A percentile compares a stretch with the other conserved stretches of the same genome.
phyloP scores from a whole-genome alignment of 2,797 vertebrate species.

The Pelodytes ibericus region DNA sequence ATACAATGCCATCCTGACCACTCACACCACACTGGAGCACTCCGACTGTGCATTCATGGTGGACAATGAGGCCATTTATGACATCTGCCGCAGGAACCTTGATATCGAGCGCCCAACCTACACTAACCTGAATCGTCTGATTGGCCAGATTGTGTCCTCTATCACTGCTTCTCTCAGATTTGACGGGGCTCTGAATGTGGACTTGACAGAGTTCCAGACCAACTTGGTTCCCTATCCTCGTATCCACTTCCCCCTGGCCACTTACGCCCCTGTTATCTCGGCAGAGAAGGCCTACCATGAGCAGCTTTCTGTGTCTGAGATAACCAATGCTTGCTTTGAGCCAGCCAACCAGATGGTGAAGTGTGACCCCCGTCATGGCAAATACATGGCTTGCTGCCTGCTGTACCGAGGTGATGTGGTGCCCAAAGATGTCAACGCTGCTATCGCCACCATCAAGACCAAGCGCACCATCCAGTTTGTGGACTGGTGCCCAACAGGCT shows the following conservation, averaged over 20 bases:
- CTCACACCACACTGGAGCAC: conserved; percentile 79
- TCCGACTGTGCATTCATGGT: conserved; percentile 81
- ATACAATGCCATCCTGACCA: conserved; percentile 83
- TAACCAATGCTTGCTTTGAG: conserved; percentile 77
- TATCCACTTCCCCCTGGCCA: conserved; percentile 78
- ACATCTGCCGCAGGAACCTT: conserved; percentile 80
- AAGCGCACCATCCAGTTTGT: conserved; percentile 76
- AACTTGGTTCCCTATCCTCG: conserved; percentile 78
- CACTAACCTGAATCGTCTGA: conserved; percentile 79
- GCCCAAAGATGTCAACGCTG: conserved; percentile 59
- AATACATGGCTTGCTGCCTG: conserved; percentile 60
- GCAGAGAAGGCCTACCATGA: conserved; percentile 77
- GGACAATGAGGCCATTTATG: conserved; percentile 81
- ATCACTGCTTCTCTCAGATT: conserved; percentile 80
- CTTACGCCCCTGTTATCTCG: conserved; percentile 75
- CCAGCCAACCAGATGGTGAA: conserved; percentile 78
- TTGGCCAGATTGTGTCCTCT: conserved; percentile 78
- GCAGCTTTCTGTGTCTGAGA: conserved; percentile 72
- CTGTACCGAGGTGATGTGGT: conserved; percentile 59
- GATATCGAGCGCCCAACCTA: conserved; percentile 80
- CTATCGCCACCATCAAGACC: conserved; percentile 75
- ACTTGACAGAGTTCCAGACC: conserved; percentile 78
- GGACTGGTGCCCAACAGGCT: conserved; percentile 76
- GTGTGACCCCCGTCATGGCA: conserved; percentile 63
- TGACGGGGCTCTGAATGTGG: conserved; percentile 74